Conservation (phyloP, 2,113 vertebrate species). For the Macaca nemestrina region DNA sequence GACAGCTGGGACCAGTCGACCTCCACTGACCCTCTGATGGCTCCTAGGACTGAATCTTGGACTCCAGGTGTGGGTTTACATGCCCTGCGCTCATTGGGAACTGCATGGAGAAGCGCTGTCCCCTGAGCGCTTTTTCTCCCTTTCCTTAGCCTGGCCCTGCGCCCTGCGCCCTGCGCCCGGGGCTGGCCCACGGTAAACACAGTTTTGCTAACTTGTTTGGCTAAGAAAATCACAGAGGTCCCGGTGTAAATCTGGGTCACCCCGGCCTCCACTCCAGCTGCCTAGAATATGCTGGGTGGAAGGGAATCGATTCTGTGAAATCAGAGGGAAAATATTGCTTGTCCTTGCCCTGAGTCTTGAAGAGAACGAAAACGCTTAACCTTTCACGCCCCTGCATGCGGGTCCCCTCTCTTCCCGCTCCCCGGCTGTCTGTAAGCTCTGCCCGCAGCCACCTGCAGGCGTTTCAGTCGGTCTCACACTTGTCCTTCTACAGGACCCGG, state of each 20-base stretch:
- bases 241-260: background rate
- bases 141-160: background rate
- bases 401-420: too few relatives aligned
- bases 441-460: background rate
- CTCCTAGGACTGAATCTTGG: background rate
- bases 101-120: rapidly evolving
- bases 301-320: background rate
- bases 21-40: background rate
- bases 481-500: background rate
- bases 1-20: rapidly evolving
- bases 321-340: background rate
- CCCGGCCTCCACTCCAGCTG: background rate
- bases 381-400: background rate
- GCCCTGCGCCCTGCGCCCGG: background rate
- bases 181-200: background rate
- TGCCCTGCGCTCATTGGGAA: rapidly evolving
- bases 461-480: background rate
- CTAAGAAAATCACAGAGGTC: background rate
- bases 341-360: background rate
- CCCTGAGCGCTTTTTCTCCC: background rate
- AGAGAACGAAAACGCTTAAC: background rate
- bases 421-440: background rate
- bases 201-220: background rate
- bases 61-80: rapidly evolving
- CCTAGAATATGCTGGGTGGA: background rate